A percentile compares a stretch with the other conserved stretches of the same genome.
Evolutionary conservation across 2,888 invertebrate species (phyloP).

Genomic region (Pyrgus malvae): DNA sequence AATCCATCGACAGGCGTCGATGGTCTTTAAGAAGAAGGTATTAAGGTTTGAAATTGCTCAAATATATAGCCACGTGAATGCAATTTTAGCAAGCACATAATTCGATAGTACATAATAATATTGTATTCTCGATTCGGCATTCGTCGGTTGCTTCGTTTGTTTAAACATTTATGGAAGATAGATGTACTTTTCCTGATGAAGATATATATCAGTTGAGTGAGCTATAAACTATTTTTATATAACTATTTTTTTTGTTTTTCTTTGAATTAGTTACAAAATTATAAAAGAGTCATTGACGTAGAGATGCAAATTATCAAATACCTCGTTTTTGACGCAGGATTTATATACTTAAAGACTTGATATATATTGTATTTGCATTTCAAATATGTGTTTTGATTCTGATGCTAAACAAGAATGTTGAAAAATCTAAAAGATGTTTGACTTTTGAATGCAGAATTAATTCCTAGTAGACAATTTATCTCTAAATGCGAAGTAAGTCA

Average conservation of each 20-base stretch:
- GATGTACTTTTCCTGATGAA: slow-evolving; percentile 8
- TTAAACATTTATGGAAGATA: slow-evolving; percentile 22
- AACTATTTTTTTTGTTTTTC: not conserved
- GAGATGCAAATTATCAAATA: no score
- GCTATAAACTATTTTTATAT: slow-evolving; percentile 1
- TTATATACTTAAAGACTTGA: no score
- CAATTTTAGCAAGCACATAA: slow-evolving; percentile 40
- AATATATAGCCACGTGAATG: not conserved
- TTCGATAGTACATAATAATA: slow-evolving; percentile 50
- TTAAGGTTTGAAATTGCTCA: not conserved
- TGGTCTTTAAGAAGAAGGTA: not conserved
- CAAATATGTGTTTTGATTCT: no score
- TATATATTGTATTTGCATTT: no score
- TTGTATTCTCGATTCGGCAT: slow-evolving; percentile 40
- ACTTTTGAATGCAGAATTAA: not conserved
- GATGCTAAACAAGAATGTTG: no score
- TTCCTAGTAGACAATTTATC: slow-evolving; percentile 4
- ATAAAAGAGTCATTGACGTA: no score
- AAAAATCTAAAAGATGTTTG: no score
- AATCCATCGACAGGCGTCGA: not conserved
- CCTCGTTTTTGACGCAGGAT: no score
- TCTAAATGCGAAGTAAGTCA: slow-evolving; percentile 4
- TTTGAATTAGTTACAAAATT: no score
- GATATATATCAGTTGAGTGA: slow-evolving; percentile 15
- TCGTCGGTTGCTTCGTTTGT: slow-evolving; percentile 31